Evolutionary conservation across 2,113 vertebrate genomes (phyloP).

Genomic region (Apeltes quadracus): DNA sequence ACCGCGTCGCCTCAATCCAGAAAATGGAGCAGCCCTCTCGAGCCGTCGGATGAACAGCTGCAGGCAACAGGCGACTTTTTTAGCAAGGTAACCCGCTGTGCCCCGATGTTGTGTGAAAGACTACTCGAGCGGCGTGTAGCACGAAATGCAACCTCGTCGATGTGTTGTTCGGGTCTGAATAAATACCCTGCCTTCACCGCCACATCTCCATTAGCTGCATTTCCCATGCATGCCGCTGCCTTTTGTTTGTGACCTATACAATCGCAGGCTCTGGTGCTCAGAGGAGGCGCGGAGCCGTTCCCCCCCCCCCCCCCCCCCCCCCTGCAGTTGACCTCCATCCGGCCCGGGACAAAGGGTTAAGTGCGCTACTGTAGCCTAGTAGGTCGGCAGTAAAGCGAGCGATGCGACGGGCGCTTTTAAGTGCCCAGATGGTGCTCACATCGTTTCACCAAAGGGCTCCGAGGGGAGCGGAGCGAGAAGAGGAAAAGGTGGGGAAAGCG

Average conservation of each 20-base stretch:
- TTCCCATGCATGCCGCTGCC: background rate
- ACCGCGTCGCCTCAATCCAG: no score
- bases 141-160: background rate
- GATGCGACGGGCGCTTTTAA: constrained; percentile 68
- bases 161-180: background rate
- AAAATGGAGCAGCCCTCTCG: background rate
- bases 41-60: background rate
- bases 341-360: constrained; percentile 29
- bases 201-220: background rate
- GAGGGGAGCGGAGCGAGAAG: constrained; percentile 47
- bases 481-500: constrained; percentile 22
- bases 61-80: background rate
- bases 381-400: constrained; percentile 51
- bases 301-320: no score
- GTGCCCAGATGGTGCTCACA: constrained; percentile 82
- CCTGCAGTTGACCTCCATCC: constrained; percentile 7
- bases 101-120: background rate
- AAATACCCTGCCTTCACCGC: background rate
- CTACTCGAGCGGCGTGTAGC: background rate
- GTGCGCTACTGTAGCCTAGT: constrained; percentile 20
- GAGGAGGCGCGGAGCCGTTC: background rate
- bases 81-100: background rate
- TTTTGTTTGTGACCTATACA: background rate
- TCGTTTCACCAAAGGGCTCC: constrained; percentile 74
- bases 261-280: background rate